phyloP scores from a whole-genome alignment of 2,797 vertebrate genomes.

The Helarctos malayanus region DNA sequence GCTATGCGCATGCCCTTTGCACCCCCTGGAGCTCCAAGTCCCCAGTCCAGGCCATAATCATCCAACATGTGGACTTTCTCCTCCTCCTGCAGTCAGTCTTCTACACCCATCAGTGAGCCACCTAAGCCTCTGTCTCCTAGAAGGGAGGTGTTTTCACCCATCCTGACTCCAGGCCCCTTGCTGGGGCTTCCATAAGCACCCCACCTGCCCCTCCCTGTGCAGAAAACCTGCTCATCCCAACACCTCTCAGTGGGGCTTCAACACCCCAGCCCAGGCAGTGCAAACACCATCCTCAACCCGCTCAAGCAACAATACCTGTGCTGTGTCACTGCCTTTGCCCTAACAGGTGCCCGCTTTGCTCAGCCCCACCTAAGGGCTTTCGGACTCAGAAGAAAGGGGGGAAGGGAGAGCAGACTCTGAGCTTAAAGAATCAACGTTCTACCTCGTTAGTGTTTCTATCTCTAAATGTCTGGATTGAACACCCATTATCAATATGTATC shows the following conservation, averaged over 20 bases:
- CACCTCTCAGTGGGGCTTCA: neutral
- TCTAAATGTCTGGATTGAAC: neutral
- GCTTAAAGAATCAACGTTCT: neutral
- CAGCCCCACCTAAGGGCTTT: neutral
- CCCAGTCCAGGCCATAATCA: accelerated
- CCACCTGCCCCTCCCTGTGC: too few species aligned
- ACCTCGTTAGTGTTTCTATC: neutral
- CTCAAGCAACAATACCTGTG: accelerated
- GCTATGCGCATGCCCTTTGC: neutral
- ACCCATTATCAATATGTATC: neutral
- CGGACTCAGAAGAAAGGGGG: neutral
- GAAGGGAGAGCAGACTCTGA: neutral
- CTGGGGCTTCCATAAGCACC: neutral
- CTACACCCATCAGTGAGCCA: neutral
- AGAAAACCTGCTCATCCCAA: neutral
- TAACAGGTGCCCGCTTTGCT: neutral
- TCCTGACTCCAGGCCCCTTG: neutral
- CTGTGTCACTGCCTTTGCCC: neutral
- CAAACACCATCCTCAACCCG: neutral
- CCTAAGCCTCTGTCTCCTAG: neutral
- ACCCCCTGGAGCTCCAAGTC: neutral
- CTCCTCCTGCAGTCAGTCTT: neutral
- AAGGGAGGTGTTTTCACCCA: neutral
- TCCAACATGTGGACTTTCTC: neutral
- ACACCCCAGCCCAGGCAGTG: accelerated